Conservation (phyloP, 2,113 vertebrate species). For the Opisthocomus hoazin region DNA sequence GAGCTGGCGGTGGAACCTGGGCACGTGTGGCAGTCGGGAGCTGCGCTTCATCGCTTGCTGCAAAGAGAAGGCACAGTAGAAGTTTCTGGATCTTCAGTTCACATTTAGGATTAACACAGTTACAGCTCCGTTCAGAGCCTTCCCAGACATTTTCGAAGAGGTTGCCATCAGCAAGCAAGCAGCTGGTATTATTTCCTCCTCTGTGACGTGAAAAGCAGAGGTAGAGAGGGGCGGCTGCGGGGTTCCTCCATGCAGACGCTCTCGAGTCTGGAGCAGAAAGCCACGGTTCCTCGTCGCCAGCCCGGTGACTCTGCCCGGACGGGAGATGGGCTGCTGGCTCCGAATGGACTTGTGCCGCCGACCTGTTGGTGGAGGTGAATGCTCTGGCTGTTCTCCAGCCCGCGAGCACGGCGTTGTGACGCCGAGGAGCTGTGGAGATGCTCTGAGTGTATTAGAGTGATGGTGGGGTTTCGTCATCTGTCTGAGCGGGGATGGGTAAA, state of each 20-base stretch:
- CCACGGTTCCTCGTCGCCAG: accelerated
- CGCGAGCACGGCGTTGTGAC: accelerated
- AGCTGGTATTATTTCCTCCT: accelerated
- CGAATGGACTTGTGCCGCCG: not conserved
- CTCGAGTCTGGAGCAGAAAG: not conserved
- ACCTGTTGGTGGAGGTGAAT: not conserved
- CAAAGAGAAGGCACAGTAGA: not conserved
- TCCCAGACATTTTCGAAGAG: accelerated
- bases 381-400: not conserved
- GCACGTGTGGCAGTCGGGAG: not conserved
- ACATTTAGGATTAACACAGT: not conserved
- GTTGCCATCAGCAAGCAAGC: not conserved
- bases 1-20: not conserved
- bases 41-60: not conserved
- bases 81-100: not conserved
- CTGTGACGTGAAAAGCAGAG: not conserved
- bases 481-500: not conserved
- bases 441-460: not conserved
- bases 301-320: not conserved
- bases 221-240: not conserved
- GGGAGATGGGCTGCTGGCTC: not conserved
- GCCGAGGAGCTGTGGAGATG: not conserved
- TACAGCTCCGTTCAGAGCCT: not conserved
- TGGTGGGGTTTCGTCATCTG: not conserved
- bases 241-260: accelerated